Percentiles rank a stretch among this genome's conserved stretches.
Conservation (phyloP, 1,140 invertebrate species). For the Maniola jurtina region DNA sequence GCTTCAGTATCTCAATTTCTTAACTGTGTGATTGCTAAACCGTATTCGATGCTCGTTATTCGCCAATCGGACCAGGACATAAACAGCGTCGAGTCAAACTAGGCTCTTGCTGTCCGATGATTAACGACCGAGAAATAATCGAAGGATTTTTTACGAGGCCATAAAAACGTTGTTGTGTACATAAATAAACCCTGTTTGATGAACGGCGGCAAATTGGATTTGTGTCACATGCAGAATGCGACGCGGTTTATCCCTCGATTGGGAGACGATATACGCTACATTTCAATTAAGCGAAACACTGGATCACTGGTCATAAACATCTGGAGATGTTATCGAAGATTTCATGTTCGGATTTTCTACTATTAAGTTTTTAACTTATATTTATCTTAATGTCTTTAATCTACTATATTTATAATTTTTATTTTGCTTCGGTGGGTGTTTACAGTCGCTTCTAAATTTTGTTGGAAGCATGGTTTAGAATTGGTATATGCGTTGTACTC, state of each 20-base stretch:
- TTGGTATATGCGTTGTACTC: too few species aligned
- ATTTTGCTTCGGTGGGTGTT: too few species aligned
- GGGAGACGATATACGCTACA: neutral
- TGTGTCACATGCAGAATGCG: conserved; percentile 33
- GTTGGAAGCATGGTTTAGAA: too few species aligned
- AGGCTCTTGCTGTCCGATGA: conserved; percentile 35
- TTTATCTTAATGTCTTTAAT: too few species aligned
- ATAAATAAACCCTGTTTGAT: conserved; percentile 37
- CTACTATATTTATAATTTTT: too few species aligned
- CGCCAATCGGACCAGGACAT: conserved; percentile 23
- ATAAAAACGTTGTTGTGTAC: conserved; percentile 39
- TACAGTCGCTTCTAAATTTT: too few species aligned
- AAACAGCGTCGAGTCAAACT: conserved; percentile 17
- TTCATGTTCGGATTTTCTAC: too few species aligned
- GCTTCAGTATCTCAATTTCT: neutral
- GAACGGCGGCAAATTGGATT: conserved; percentile 42
- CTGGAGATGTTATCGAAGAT: too few species aligned
- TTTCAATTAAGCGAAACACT: neutral
- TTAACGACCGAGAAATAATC: conserved; percentile 46
- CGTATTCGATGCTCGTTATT: conserved; percentile 13
- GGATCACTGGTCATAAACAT: neutral
- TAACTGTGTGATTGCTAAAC: neutral
- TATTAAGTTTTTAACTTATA: too few species aligned
- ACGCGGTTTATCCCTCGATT: neutral
- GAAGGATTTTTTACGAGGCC: conserved; percentile 39